Conservation (phyloP, 2,888 invertebrate species). For the Parnassius glacialis region DNA sequence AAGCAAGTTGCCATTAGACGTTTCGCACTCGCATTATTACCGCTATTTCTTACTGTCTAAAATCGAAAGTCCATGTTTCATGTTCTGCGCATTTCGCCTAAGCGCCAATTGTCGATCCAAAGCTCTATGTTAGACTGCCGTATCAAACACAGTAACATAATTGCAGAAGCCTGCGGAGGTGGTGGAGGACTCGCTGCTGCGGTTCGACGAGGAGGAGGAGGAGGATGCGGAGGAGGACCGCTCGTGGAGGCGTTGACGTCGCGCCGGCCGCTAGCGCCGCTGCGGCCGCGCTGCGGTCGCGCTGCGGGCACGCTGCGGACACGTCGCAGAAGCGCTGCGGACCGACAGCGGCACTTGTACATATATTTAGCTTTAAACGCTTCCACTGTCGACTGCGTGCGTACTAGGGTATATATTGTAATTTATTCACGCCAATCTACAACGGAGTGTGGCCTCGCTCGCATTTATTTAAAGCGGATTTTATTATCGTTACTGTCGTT, state of each 20-base stretch:
- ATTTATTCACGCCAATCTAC: background rate
- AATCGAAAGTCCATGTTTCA: too few species aligned
- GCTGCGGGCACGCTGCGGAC: constrained; percentile 1
- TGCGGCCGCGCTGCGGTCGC: constrained; percentile 6
- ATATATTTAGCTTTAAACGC: constrained; percentile 1
- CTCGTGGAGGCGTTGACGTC: constrained; percentile 93
- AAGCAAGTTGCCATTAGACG: too few species aligned
- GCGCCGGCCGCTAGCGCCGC: constrained; percentile 27
- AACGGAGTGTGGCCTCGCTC: background rate
- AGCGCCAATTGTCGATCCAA: too few species aligned
- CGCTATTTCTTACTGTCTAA: too few species aligned
- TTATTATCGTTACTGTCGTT: too few species aligned
- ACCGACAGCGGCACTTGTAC: background rate
- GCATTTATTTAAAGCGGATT: background rate
- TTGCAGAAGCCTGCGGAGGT: constrained; percentile 66
- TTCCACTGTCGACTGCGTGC: background rate
- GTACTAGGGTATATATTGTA: background rate
- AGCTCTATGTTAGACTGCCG: too few species aligned
- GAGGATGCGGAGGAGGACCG: constrained; percentile 91
- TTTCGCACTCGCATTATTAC: too few species aligned
- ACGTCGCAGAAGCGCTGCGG: background rate
- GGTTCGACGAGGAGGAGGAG: constrained; percentile 95
- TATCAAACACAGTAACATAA: background rate
- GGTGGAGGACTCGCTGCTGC: constrained; percentile 83
- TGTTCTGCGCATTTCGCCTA: too few species aligned